A percentile compares a stretch with the other conserved stretches of the same genome.
phyloP scores from a whole-genome alignment of 1,140 invertebrate species.

The Macrosteles quadrilineatus region DNA sequence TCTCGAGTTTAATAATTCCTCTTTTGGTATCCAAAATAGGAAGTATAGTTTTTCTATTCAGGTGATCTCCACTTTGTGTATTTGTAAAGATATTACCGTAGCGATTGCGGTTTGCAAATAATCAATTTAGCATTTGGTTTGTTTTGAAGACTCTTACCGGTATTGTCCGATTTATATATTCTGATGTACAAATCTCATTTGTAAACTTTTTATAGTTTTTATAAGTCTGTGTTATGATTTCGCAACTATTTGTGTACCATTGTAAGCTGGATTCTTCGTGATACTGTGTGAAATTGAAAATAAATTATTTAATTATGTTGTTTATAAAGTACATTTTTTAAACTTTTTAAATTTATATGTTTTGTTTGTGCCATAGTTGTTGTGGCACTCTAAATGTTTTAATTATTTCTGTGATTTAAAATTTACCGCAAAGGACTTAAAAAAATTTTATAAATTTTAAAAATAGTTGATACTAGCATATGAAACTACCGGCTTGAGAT shows the following conservation, averaged over 20 bases:
- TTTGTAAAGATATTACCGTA: too few relatives aligned
- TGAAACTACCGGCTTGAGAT: too few relatives aligned
- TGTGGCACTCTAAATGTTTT: not conserved
- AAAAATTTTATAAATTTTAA: too few relatives aligned
- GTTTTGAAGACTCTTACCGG: not conserved
- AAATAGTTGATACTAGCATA: too few relatives aligned
- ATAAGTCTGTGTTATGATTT: too few relatives aligned
- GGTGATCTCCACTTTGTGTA: too few relatives aligned
- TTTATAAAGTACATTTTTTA: not conserved
- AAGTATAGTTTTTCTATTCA: not conserved
- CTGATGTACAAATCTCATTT: not conserved
- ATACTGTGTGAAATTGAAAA: not conserved
- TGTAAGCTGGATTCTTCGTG: not conserved
- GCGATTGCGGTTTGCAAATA: too few relatives aligned
- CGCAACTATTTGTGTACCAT: too few relatives aligned
- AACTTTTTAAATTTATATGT: not conserved
- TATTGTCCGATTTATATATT: not conserved
- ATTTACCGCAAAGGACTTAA: too few relatives aligned
- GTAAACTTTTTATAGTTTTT: not conserved
- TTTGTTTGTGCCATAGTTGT: not conserved
- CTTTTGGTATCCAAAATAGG: conserved; percentile 25
- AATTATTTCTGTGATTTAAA: too few relatives aligned
- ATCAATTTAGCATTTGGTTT: too few relatives aligned
- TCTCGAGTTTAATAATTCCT: not conserved
- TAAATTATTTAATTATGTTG: conserved; percentile 1